A percentile compares a stretch with the other conserved stretches of the same genome.
phyloP scores from a whole-genome alignment of 2,113 vertebrate species.

The Verasper variegatus region DNA sequence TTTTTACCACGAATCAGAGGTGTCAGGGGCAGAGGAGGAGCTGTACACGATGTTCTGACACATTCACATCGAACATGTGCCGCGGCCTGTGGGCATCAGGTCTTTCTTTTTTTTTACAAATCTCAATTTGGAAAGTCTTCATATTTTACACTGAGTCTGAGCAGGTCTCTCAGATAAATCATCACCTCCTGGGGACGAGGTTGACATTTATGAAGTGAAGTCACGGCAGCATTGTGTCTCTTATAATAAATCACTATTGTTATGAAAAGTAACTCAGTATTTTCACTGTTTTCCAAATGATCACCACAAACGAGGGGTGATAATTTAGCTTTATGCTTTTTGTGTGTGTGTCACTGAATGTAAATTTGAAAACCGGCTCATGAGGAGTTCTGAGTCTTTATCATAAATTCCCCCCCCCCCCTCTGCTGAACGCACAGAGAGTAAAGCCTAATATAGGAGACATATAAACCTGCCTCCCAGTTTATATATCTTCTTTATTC shows the following conservation, averaged over 20 bases:
- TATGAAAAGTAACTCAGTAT: not conserved
- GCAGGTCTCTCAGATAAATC: no score
- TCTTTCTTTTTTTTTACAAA: not conserved
- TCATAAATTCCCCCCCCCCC: conserved; percentile 55
- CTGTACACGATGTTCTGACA: conserved; percentile 11
- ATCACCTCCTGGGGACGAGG: conserved; percentile 1
- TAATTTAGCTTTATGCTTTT: not conserved
- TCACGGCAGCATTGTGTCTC: not conserved
- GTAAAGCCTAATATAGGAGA: conserved; percentile 41
- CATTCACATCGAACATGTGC: not conserved
- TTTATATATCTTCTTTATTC: conserved; percentile 53
- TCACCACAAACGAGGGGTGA: not conserved
- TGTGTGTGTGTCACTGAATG: not conserved
- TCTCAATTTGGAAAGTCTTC: not conserved
- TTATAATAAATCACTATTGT: not conserved
- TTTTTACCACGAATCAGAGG: conserved; percentile 34
- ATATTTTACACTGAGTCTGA: not conserved
- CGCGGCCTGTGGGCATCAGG: conserved; percentile 5
- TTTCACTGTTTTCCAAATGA: conserved; percentile 13
- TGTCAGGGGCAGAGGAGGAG: not conserved
- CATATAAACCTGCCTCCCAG: conserved; percentile 38
- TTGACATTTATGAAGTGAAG: not conserved
- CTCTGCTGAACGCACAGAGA: conserved; percentile 41
- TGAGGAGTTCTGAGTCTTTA: conserved; percentile 28
- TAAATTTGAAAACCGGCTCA: conserved; percentile 33